Percentiles rank a stretch among this genome's conserved stretches.
Conservation (phyloP, 2,888 invertebrate genomes). For the Lordiphosa andalusiaca region DNA sequence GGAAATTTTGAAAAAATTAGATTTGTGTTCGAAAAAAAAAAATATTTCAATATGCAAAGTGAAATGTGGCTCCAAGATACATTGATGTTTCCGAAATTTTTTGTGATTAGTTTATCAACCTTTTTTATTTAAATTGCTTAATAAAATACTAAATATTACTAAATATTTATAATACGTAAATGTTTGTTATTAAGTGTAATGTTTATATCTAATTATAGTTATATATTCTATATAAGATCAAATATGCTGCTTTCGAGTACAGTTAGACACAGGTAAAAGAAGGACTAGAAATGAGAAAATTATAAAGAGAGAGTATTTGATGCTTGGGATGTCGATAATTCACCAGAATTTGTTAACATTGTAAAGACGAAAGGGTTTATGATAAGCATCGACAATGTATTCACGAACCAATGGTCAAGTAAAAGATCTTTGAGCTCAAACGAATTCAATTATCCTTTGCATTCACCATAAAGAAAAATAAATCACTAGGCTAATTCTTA, state of each 20-base stretch:
- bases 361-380: no score
- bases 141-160: constrained; percentile 50
- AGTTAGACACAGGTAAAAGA: no score
- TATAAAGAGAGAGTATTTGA: no score
- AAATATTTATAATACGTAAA: constrained; percentile 36
- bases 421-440: no score
- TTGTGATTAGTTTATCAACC: constrained; percentile 16
- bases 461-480: no score
- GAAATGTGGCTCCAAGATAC: constrained; percentile 15
- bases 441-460: no score
- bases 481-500: no score
- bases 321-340: no score
- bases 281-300: constrained; percentile 1
- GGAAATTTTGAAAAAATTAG: no score
- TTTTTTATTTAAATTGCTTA: constrained; percentile 10
- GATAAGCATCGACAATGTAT: no score
- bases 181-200: constrained; percentile 18
- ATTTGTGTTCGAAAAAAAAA: neutral
- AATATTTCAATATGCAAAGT: constrained; percentile 1
- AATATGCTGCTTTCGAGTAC: constrained; percentile 17
- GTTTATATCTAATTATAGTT: neutral
- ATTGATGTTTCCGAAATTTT: constrained; percentile 11
- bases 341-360: no score
- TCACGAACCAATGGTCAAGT: no score
- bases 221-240: constrained; percentile 20